These are phyloP conservation scores for Trichopoda pennipes DNA, from an alignment of 2,888 invertebrate species.

Conservation along the genomic window DNA sequence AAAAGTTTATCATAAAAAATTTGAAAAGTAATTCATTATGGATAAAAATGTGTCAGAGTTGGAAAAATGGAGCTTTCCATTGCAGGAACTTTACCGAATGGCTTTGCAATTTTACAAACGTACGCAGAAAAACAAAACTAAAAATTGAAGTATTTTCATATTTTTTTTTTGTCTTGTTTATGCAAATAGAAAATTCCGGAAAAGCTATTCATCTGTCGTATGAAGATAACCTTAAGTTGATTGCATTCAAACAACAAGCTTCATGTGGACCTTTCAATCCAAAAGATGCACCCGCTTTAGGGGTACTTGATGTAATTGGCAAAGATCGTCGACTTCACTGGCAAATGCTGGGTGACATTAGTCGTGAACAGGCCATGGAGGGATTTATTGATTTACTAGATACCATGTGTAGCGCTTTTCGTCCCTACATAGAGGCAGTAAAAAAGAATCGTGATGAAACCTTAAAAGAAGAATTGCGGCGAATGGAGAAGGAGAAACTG, in stretches of 20 bases:
- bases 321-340: slow-evolving; percentile 95
- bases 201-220: slow-evolving; percentile 97
- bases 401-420: slow-evolving; percentile 93
- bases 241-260: slow-evolving; percentile 96
- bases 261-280: slow-evolving; percentile 90
- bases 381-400: slow-evolving; percentile 95
- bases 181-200: slow-evolving; percentile 93
- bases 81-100: slow-evolving; percentile 92
- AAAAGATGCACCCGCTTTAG: slow-evolving; percentile 89
- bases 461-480: slow-evolving; percentile 82
- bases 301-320: slow-evolving; percentile 97
- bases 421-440: slow-evolving; percentile 94
- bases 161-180: slow-evolving; percentile 19
- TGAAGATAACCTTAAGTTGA: slow-evolving; percentile 93
- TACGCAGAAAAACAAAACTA: slow-evolving; percentile 79
- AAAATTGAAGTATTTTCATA: slow-evolving; percentile 5
- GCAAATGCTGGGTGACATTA: slow-evolving; percentile 93
- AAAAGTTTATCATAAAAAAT: background rate
- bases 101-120: slow-evolving; percentile 97
- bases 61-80: slow-evolving; percentile 86
- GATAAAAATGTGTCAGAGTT: slow-evolving; percentile 66
- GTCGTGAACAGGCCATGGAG: slow-evolving; percentile 92
- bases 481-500: slow-evolving; percentile 76
- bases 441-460: slow-evolving; percentile 92
- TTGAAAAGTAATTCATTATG: slow-evolving; percentile 41